Evolutionary conservation across 2,797 vertebrate species (phyloP).

Genomic region (Lagocephalus sceleratus): DNA sequence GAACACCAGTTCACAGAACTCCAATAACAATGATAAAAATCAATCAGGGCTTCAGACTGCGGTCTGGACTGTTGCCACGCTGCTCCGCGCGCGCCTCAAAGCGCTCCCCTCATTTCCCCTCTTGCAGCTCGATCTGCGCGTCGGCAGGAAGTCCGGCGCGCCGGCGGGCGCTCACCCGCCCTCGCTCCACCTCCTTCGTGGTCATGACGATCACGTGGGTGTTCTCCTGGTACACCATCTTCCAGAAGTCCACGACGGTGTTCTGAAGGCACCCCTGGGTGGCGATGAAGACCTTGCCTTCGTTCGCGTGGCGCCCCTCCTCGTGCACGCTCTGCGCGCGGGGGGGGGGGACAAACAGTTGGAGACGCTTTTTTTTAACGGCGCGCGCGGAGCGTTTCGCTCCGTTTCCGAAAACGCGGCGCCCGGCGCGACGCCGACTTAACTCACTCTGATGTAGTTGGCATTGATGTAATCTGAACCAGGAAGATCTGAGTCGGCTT

Average conservation of each 20-base stretch:
- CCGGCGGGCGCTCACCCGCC: constrained; percentile 77
- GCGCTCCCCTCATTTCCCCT: background rate
- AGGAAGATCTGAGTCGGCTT: constrained; percentile 70
- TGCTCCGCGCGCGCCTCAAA: background rate
- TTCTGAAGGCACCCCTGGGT: constrained; percentile 89
- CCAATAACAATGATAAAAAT: constrained; percentile 1
- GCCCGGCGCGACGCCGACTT: background rate
- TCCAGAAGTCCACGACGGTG: constrained; percentile 85
- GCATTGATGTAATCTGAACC: constrained; percentile 89
- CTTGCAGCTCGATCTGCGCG: background rate
- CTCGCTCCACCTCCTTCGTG: constrained; percentile 85
- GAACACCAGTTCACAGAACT: background rate
- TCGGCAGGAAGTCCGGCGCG: too few species aligned
- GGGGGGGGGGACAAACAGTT: constrained; percentile 2
- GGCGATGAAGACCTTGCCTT: constrained; percentile 84
- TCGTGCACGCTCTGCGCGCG: constrained; percentile 81
- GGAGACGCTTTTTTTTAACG: too few species aligned
- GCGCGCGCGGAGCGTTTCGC: too few species aligned
- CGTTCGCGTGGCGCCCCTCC: constrained; percentile 75
- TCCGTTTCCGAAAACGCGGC: too few species aligned
- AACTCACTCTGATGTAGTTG: constrained; percentile 85
- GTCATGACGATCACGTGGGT: constrained; percentile 88
- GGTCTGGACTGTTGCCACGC: background rate
- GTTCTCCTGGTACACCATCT: constrained; percentile 88
- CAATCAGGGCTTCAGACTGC: constrained; percentile 5